Base-by-base conservation (phyloP, 2,797 vertebrate genomes). In the Rhodeus uyekii region DNA sequence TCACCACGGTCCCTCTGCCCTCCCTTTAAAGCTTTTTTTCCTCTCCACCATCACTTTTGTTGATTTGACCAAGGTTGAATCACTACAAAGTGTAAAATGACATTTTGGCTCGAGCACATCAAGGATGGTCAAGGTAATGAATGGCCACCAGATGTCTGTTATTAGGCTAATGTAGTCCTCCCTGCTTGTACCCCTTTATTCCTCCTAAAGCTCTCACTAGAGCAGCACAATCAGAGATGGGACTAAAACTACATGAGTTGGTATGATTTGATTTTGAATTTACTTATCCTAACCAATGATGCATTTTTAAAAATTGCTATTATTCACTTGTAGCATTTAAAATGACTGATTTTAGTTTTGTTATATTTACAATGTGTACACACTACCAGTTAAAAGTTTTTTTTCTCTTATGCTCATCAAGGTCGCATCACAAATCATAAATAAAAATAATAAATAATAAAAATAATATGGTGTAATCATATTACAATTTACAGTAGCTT, bases 111-210 rank as follows among this genome's bases (percentile, higher is more conserved):
- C 91, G 61, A 90, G 88, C 90, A 94, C 90, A 92, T 94, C 91
- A 93, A 94, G 92, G 92, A 93, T 94, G 93, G 91, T 93, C 91
- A 92, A 93, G 90, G 92, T 95, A 95, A 95, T 95, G 94, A 95
- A 95, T 94, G 92, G 91, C 92, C 91, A 94, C 91, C 95, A 95
- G 94, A 95, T 95, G 95, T 93, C 90, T 90, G 91, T 93, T 95
- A 94, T 95, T 95, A 95, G 93, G 92, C 92, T 95, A 95, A 94
- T 94, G 94, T 90, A 91, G 90, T 92, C 71, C 84, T 89, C 88
- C 89, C 91, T 92, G 91, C 83, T 86, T 91, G 88, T 91, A 50
- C 39, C 24, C 55, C 1, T 0, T 6, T 60, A 60, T 60, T 60
- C 55, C 55, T 29, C 24, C 24, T 60, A n/a, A 36, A 67, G 78